Base-by-base conservation (phyloP, 1,140 invertebrate genomes). In the Neodiprion virginianus region DNA sequence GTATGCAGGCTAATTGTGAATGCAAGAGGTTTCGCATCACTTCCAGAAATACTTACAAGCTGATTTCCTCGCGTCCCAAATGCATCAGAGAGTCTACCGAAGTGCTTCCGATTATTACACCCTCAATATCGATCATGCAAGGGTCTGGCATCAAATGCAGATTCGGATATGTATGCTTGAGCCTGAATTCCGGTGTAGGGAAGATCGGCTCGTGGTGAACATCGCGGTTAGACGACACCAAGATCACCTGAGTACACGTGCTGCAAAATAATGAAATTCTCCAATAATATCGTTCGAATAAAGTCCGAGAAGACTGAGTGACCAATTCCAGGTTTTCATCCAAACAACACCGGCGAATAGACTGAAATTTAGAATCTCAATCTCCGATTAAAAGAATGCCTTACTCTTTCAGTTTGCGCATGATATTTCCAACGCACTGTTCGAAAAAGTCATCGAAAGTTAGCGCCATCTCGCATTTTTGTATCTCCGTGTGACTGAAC, bases 21-120 rank as follows among this genome's bases (percentile, higher is more conserved):
- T 40, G 68, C 40, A 28, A 17, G n/a, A 14, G 28, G 21, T n/a
- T 50, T 68, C 7, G 23, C 28, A 72, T 72, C 5, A 49, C 40
- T 73, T 72, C 48, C 11, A 21, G 23, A 74, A 28, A 68, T 72
- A 90, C 92, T 93, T 90, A 96, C 95, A 88, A 83, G 11, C 91
- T 90, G 78, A 96, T 91, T 89, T 97, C 96, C 81, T 95, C 91
- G 76, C 92, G 92, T 47, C 93, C 91, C 11, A 97, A 83, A 83
- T 97, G 94, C 88, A 95, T 93, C 1, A 97, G 82, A 67, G 95
- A 89, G 86, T 98, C 97, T 0, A 93, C 93, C 14, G 96, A 94
- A 2, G 95, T 97, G 1, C 94, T 85, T 4, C 93, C 95, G 80
- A 98, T 86, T 10, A 92, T 88, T 0, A 97, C 80, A 7, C 95